Evolutionary conservation across 1,140 invertebrate species (phyloP), one percentile per base, ranked within the genome.

Genomic region (Callitettix versicolor): DNA sequence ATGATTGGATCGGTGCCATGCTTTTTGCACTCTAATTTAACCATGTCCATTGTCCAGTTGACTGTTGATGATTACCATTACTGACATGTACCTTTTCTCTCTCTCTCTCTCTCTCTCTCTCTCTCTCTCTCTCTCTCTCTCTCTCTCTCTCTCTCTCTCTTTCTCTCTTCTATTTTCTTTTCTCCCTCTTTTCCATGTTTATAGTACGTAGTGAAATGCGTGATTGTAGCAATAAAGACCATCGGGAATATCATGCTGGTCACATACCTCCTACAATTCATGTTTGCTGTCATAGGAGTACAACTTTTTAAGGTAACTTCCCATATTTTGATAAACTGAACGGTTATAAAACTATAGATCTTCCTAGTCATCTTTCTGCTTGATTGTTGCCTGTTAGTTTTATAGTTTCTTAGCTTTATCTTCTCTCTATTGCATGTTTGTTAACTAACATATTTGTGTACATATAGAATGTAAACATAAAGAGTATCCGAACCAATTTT

Each of bases 261-360:
- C 70, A 97, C 95, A 72, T 94, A 92, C 77, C 87, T 98, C 65
- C 88, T 98, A 66, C 90, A 98, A 79, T 99, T 99, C 84, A 98
- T 99, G 94, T 99, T 99, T 79, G 95, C 96, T 71, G 95, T 98
- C 69, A 99, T 99, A 79, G 96, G 97, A 80, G 96, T 99, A 67
- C 96, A 99, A 79, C 87, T 99, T 68, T 99, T 98, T 80, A 98
- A 99, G 89, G 92, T 91, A 89, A 81, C 44, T 26, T 44, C 24
- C 40, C 47, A 12, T 33, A 17, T 49, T n/a, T 46, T 46, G 36
- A 49, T n/a, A 30, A 30, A 30, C 26, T 9, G 26, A 30, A 4
- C 26, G 26, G 26, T 30, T 30, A 30, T 4, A 30, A 30, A 9
- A 30, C 3, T 30, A 4, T 30, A 30, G 26, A 30, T 30, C 26